Evolutionary conservation across 2,113 vertebrate species (phyloP).

Genomic region (Calyptommatus sinebrachiatus): DNA sequence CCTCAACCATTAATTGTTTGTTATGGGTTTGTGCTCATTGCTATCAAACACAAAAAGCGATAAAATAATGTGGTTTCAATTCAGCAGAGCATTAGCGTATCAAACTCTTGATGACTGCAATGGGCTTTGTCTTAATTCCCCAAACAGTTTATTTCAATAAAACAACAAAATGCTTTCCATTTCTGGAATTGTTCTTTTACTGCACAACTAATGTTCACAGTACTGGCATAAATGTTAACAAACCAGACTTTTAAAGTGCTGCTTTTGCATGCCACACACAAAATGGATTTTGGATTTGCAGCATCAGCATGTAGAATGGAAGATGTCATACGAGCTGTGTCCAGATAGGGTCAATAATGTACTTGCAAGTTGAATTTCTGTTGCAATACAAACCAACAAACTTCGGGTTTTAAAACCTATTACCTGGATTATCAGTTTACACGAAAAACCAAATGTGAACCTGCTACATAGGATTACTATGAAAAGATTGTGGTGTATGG

Average conservation of each 20-base stretch:
- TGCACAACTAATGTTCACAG: not conserved
- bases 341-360: too few relatives aligned
- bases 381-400: too few relatives aligned
- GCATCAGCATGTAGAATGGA: not conserved
- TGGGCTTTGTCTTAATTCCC: not conserved
- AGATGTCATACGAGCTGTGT: too few relatives aligned
- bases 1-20: slow-evolving; percentile 62
- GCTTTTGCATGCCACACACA: not conserved
- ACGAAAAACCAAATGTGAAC: too few relatives aligned
- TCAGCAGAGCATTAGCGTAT: slow-evolving; percentile 6
- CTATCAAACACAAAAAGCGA: slow-evolving; percentile 50
- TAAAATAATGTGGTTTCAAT: slow-evolving; percentile 54
- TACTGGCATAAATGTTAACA: not conserved
- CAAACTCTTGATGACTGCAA: slow-evolving; percentile 41
- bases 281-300: not conserved
- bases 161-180: not conserved
- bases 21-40: slow-evolving; percentile 64
- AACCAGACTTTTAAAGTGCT: not conserved
- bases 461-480: too few relatives aligned
- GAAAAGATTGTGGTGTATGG: too few relatives aligned
- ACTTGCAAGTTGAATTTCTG: too few relatives aligned
- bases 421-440: too few relatives aligned
- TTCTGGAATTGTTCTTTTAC: not conserved
- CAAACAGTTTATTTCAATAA: not conserved
- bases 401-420: too few relatives aligned